phyloP scores from a whole-genome alignment of 2,113 vertebrate genomes.

The Passer domesticus region DNA sequence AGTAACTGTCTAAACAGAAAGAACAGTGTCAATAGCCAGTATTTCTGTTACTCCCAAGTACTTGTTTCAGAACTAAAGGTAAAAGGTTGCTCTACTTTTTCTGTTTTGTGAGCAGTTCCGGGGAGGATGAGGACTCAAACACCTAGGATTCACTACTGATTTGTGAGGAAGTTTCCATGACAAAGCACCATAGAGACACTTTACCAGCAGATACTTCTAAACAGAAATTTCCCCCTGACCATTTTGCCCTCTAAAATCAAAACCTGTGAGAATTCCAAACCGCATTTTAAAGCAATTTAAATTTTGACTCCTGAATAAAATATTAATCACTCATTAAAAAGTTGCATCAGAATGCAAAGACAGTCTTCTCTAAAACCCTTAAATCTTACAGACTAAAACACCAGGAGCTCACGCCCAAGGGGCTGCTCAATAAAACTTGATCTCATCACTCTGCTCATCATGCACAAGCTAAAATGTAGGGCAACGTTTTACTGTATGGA shows the following conservation, averaged over 20 bases:
- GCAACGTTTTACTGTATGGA: neutral
- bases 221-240: neutral
- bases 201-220: neutral
- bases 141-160: neutral
- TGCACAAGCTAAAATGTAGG: neutral
- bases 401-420: neutral
- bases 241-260: neutral
- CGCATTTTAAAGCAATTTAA: neutral
- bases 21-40: conserved; percentile 36
- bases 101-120: neutral
- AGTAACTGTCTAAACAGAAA: conserved; percentile 28
- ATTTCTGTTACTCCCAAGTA: neutral
- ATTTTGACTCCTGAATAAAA: neutral
- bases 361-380: neutral
- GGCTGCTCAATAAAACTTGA: neutral
- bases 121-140: neutral
- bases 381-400: neutral
- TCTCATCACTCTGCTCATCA: neutral
- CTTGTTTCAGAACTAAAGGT: neutral
- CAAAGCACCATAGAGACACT: neutral
- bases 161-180: neutral
- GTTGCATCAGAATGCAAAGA: neutral
- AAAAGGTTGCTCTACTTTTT: neutral
- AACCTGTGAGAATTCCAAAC: neutral
- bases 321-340: neutral